Evolutionary conservation across 2,113 vertebrate genomes (phyloP).

Genomic region (Tragelaphus scriptus): DNA sequence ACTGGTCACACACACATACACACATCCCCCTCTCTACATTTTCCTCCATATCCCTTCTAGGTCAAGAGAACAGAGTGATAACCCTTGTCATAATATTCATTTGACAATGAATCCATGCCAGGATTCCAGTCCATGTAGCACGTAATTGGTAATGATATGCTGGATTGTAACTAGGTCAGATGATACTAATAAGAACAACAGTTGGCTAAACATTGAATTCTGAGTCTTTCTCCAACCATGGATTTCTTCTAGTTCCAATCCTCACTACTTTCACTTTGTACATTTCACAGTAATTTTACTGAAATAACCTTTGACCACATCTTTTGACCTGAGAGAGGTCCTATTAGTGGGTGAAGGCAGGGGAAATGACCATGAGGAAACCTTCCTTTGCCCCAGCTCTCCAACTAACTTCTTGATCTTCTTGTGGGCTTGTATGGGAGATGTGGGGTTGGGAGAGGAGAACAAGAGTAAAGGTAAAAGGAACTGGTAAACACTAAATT

Average conservation of each 20-base stretch:
- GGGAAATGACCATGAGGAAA: neutral
- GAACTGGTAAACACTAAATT: neutral
- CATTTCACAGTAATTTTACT: neutral
- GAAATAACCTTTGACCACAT: neutral
- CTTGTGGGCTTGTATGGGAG: neutral
- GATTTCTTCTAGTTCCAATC: neutral
- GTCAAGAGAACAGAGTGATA: neutral
- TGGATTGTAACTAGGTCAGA: neutral
- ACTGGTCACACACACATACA: neutral
- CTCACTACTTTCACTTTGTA: neutral
- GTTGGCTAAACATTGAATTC: slow-evolving; percentile 4
- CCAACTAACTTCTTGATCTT: neutral
- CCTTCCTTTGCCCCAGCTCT: neutral
- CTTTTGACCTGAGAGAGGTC: neutral
- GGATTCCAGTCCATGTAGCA: neutral
- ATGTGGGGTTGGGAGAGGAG: fast-evolving
- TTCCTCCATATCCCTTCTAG: neutral
- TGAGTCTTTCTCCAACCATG: neutral
- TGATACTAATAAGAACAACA: slow-evolving; percentile 9
- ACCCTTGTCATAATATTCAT: neutral
- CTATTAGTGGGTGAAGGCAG: too few relatives aligned
- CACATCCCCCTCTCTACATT: neutral
- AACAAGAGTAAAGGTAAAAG: neutral
- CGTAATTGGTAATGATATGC: neutral
- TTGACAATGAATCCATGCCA: neutral